Conservation (phyloP, 1,140 invertebrate genomes). For the Dolichoris vasculosae region DNA sequence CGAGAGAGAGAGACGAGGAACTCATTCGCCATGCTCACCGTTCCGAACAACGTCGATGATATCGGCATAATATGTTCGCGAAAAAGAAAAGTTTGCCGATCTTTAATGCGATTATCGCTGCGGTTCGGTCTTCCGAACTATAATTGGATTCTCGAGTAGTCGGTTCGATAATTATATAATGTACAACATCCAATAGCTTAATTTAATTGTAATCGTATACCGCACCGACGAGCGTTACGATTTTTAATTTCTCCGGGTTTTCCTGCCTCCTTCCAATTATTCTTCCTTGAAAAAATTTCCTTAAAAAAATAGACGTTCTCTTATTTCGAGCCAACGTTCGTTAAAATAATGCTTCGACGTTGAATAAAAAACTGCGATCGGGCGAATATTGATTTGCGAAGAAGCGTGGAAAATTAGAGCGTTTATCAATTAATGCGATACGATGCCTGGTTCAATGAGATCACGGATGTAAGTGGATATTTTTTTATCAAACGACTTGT, state of each 20-base stretch:
- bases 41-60: neutral
- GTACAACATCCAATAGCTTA: neutral
- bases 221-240: neutral
- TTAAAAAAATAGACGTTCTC: too few relatives aligned
- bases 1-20: neutral
- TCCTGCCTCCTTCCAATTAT: neutral
- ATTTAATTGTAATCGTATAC: neutral
- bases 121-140: slow-evolving; percentile 12
- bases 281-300: neutral
- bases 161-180: slow-evolving; percentile 24
- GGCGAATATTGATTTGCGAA: neutral
- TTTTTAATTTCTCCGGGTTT: neutral
- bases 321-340: too few relatives aligned
- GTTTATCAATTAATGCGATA: neutral
- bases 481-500: slow-evolving; percentile 17
- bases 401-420: neutral
- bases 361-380: neutral
- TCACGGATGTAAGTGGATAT: neutral
- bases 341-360: too few relatives aligned
- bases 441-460: neutral
- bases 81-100: slow-evolving; percentile 29
- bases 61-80: slow-evolving; percentile 14
- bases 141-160: slow-evolving; percentile 29
- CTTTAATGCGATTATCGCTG: slow-evolving; percentile 8
- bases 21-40: neutral